phyloP scores from a whole-genome alignment of 2,888 invertebrate genomes.

The Drosophila formosana region DNA sequence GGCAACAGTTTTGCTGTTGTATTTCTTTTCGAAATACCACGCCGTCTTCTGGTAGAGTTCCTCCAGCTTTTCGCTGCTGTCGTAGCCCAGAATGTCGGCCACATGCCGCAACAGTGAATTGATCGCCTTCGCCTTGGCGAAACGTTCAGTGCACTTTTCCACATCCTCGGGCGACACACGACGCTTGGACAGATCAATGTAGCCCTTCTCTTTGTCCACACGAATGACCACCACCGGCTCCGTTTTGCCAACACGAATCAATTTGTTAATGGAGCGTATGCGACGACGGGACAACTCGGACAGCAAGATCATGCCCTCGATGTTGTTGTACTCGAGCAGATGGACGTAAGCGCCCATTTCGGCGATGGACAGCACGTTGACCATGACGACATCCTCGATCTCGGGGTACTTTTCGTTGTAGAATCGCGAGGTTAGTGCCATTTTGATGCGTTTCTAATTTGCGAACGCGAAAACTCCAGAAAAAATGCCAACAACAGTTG shows the following conservation, averaged over 20 bases:
- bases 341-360: slow-evolving; percentile 99
- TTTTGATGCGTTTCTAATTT: slow-evolving; percentile 80
- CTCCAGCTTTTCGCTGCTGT: slow-evolving; percentile 96
- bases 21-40: slow-evolving; percentile 99
- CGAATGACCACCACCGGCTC: slow-evolving; percentile 99
- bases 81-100: slow-evolving; percentile 96
- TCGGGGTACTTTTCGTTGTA: slow-evolving; percentile 99
- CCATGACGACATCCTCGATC: slow-evolving; percentile 99
- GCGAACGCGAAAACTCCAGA: slow-evolving; percentile 18
- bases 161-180: slow-evolving; percentile 99
- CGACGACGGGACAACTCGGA: slow-evolving; percentile 99
- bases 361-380: slow-evolving; percentile 98
- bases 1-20: slow-evolving; percentile 97
- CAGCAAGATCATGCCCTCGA: slow-evolving; percentile 99
- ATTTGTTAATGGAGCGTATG: slow-evolving; percentile 99
- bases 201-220: slow-evolving; percentile 99
- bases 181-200: slow-evolving; percentile 99
- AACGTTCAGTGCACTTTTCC: slow-evolving; percentile 98
- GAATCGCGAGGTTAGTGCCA: slow-evolving; percentile 97
- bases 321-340: slow-evolving; percentile 98
- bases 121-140: slow-evolving; percentile 98
- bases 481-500: slow-evolving; percentile 44
- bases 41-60: slow-evolving; percentile 98
- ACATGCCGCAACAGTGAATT: slow-evolving; percentile 99
- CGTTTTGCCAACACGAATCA: slow-evolving; percentile 98